These are phyloP conservation scores for Protosalanx chinensis DNA, from an alignment of 2,797 vertebrate genomes.

Conservation along the genomic window DNA sequence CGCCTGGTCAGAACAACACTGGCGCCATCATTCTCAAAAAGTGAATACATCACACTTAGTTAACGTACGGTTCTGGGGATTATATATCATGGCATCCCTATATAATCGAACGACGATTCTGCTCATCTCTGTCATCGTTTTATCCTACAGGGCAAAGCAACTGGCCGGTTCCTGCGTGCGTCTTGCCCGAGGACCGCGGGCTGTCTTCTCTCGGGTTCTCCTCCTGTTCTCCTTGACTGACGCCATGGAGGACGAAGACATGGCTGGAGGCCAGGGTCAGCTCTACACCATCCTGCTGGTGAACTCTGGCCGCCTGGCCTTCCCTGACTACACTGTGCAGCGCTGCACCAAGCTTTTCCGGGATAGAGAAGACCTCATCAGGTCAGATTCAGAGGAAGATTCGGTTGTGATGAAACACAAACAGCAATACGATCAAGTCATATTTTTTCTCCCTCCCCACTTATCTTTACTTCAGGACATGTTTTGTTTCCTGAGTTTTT, in stretches of 20 bases:
- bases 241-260: slow-evolving; percentile 86
- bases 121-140: neutral
- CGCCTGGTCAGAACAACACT: slow-evolving; percentile 65
- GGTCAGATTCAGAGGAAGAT: slow-evolving; percentile 49
- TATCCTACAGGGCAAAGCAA: slow-evolving; percentile 79
- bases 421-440: neutral
- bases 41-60: slow-evolving; percentile 53
- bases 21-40: slow-evolving; percentile 85
- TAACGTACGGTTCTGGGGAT: neutral
- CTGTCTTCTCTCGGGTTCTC: slow-evolving; percentile 85
- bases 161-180: slow-evolving; percentile 78
- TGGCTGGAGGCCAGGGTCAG: slow-evolving; percentile 83
- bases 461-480: too few species aligned
- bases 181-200: slow-evolving; percentile 74
- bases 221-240: slow-evolving; percentile 89
- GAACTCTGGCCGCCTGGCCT: slow-evolving; percentile 81
- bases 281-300: slow-evolving; percentile 88
- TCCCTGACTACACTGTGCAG: slow-evolving; percentile 82
- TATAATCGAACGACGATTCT: neutral
- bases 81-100: neutral
- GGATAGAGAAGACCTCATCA: slow-evolving; percentile 89
- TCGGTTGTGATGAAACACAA: neutral
- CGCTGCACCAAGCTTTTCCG: slow-evolving; percentile 80
- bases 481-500: neutral
- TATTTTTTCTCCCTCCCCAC: too few species aligned